phyloP scores from a whole-genome alignment of 2,888 invertebrate genomes.

The Nomada lathburiana region DNA sequence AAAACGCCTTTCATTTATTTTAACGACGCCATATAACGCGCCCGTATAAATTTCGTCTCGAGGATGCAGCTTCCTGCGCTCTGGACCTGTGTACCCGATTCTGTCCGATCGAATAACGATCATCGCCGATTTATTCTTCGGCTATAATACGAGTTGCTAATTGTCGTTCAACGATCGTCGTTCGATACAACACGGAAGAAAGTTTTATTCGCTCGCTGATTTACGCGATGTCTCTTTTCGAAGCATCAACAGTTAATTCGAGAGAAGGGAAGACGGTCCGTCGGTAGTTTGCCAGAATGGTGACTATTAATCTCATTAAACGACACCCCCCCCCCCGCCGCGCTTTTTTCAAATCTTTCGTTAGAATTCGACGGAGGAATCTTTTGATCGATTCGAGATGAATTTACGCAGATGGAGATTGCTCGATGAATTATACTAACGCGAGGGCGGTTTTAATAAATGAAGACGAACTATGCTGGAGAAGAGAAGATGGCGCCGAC shows the following conservation, averaged over 20 bases:
- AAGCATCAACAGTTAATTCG: neutral
- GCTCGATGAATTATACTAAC: too few relatives aligned
- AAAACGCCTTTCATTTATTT: constrained; percentile 81
- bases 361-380: too few relatives aligned
- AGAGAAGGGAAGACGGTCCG: neutral
- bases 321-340: too few relatives aligned
- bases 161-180: constrained; percentile 1
- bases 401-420: too few relatives aligned
- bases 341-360: too few relatives aligned
- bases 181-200: neutral
- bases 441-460: neutral
- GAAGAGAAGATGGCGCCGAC: neutral
- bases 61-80: constrained; percentile 31
- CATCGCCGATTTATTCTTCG: constrained; percentile 33
- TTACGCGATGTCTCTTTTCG: constrained; percentile 3
- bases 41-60: constrained; percentile 77
- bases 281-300: neutral
- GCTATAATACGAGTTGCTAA: neutral
- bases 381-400: too few relatives aligned
- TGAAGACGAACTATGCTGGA: neutral
- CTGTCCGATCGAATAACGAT: constrained; percentile 5
- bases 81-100: neutral
- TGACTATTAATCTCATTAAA: too few relatives aligned
- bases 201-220: constrained; percentile 6
- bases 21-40: constrained; percentile 78